These are phyloP conservation scores for Diplogasteroides magnus DNA, from an alignment of 1,140 invertebrate genomes.

Conservation along the genomic window DNA sequence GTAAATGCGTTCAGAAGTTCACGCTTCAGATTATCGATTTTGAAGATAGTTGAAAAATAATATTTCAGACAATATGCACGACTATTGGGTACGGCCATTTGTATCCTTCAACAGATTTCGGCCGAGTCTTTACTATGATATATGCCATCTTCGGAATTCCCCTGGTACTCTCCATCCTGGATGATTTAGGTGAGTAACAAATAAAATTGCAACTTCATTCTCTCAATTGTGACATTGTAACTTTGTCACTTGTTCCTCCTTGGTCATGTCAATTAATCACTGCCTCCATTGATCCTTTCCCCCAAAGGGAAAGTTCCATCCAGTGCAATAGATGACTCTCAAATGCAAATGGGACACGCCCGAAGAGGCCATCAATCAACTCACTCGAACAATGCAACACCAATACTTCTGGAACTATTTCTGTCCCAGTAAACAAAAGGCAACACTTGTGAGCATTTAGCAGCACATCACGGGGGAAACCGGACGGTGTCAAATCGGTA, in stretches of 20 bases:
- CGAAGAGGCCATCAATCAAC: not conserved
- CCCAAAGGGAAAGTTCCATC: no score
- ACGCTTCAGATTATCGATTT: not conserved
- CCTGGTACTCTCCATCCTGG: constrained; percentile 65
- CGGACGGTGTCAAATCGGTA: no score
- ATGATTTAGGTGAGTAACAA: constrained; percentile 44
- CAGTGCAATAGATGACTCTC: no score
- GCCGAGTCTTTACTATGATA: constrained; percentile 78
- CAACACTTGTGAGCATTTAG: no score
- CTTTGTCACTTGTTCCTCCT: not conserved
- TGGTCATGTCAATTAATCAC: constrained; percentile 1
- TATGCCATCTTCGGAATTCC: constrained; percentile 92
- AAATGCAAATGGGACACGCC: not conserved
- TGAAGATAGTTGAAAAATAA: constrained; percentile 3
- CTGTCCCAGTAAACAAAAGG: no score
- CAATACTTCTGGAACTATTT: no score
- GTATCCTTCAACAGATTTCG: constrained; percentile 71
- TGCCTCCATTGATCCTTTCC: not conserved
- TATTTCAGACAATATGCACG: constrained; percentile 44
- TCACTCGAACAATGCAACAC: not conserved
- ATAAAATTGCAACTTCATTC: not conserved
- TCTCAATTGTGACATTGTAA: not conserved
- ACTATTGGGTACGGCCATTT: constrained; percentile 47
- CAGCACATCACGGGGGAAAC: no score
- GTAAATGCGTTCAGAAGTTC: constrained; percentile 7